Evolutionary conservation across 2,797 vertebrate species (phyloP), one percentile per base, ranked within the genome.

Genomic region (Labeo calbasu): DNA sequence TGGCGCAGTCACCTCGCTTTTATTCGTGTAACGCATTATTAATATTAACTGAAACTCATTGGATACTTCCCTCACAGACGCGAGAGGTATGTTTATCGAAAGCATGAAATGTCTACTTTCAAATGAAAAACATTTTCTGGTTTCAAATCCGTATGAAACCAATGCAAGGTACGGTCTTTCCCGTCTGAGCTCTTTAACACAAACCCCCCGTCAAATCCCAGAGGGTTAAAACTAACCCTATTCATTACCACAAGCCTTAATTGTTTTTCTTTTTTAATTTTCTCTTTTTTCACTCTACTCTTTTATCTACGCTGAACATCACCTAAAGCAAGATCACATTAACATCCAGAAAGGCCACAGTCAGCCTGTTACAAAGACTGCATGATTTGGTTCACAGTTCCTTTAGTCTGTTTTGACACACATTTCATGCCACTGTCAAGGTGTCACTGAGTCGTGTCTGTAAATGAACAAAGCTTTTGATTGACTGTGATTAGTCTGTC

Each of bases 381-480:
- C 46, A 23, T 59, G n/a, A 48, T 81, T 71, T 46, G 71, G 40
- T 63, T 23, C 8, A 36, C 19, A 23, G 55, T 51, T 50, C 1
- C 17, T 76, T 51, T 63, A 51, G 48, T 36, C 55, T 4, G 5
- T 72, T 81, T 28, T 50, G 8, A 65, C 59, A 63, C n/a, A 3
- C 12, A 61, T 63, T 36, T 73, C n/a, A 63, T 7, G 19, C 12
- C 69, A 73, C 19, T 40, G 19, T 48, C 4, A 0, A 81, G n/a
- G 53, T 46, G n/a, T 32, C 13, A 1, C 48, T 9, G 12, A 81
- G 43, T 50, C 19, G 5, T 4, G 12, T 10, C 25, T 73, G 28
- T 73, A 63, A 82, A 82, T 19, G 55, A 73, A 36, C 63, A 80
- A 55, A 70, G 51, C n/a, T 70, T 79, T 46, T 65, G 28, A 53